A percentile compares a stretch with the other conserved stretches of the same genome.
Evolutionary conservation across 1,140 invertebrate species (phyloP).

Genomic region (Leptoteleia sp.): DNA sequence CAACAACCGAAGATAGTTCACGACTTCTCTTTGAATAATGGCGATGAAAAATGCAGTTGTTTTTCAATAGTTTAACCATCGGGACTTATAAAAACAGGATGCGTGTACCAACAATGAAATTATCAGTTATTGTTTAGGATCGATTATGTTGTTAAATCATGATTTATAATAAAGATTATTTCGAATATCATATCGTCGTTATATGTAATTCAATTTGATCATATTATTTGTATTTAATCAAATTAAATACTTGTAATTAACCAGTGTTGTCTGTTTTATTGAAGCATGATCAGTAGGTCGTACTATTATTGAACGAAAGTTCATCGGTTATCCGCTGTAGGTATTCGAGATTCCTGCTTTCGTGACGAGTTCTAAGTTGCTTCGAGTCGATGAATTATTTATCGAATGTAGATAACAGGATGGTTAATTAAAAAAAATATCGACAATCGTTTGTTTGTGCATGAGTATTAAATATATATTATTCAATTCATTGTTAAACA

Average conservation of each 20-base stretch:
- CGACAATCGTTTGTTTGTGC: neutral
- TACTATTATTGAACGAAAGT: constrained; percentile 13
- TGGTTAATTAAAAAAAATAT: neutral
- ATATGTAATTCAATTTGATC: constrained; percentile 47
- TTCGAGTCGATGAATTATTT: constrained; percentile 9
- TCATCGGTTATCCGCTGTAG: constrained; percentile 21
- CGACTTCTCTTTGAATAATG: constrained; percentile 25
- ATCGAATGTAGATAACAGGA: constrained; percentile 2
- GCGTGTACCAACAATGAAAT: constrained; percentile 24
- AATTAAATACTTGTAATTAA: constrained; percentile 60
- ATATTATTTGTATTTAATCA: constrained; percentile 57
- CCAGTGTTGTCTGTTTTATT: constrained; percentile 46
- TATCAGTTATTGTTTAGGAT: constrained; percentile 39
- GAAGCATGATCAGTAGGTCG: neutral
- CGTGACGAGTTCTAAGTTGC: constrained; percentile 7
- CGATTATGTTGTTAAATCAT: constrained; percentile 43
- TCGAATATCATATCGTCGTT: constrained; percentile 55
- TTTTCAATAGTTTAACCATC: constrained; percentile 26
- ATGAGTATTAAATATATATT: neutral
- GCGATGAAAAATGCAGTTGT: constrained; percentile 12
- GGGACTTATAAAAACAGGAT: constrained; percentile 34
- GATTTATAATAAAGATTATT: constrained; percentile 56
- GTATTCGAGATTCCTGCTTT: constrained; percentile 34
- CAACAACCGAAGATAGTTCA: constrained; percentile 27
- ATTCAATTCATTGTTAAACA: neutral